These are phyloP conservation scores for Leptinotarsa texana DNA, from an alignment of 1,140 invertebrate genomes.

Conservation along the genomic window DNA sequence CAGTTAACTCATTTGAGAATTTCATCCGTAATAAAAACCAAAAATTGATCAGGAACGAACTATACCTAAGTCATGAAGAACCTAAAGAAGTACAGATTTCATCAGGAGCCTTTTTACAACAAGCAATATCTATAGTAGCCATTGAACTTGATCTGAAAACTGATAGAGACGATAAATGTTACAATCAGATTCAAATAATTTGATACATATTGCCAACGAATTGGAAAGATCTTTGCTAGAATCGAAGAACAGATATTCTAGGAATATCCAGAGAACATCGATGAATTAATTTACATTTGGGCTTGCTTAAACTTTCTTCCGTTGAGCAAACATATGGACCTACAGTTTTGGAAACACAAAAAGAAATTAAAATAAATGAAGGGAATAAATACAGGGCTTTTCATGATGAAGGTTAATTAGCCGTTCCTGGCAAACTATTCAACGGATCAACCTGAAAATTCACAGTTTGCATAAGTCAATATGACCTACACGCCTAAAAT, in stretches of 20 bases:
- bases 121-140: conserved; percentile 62
- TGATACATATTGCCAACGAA: conserved; percentile 63
- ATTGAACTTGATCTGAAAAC: conserved; percentile 61
- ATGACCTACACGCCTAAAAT: too few relatives aligned
- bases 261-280: conserved; percentile 55
- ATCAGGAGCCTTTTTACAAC: conserved; percentile 62
- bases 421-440: too few relatives aligned
- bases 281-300: conserved; percentile 33
- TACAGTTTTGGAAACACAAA: conserved; percentile 82
- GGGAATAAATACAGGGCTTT: too few relatives aligned
- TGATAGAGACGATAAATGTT: conserved; percentile 52
- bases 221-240: conserved; percentile 67
- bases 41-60: too few relatives aligned
- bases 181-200: conserved; percentile 67
- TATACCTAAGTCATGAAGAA: too few relatives aligned
- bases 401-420: too few relatives aligned
- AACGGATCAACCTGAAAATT: too few relatives aligned
- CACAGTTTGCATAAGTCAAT: too few relatives aligned
- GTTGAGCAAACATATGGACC: conserved; percentile 83
- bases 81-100: conserved; percentile 49
- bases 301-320: conserved; percentile 73
- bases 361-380: conserved; percentile 51
- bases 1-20: too few relatives aligned
- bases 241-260: conserved; percentile 59
- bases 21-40: too few relatives aligned